Evolutionary conservation across 2,888 invertebrate species (phyloP), one percentile per base, ranked within the genome.

Genomic region (Cheilosia vulpina): DNA sequence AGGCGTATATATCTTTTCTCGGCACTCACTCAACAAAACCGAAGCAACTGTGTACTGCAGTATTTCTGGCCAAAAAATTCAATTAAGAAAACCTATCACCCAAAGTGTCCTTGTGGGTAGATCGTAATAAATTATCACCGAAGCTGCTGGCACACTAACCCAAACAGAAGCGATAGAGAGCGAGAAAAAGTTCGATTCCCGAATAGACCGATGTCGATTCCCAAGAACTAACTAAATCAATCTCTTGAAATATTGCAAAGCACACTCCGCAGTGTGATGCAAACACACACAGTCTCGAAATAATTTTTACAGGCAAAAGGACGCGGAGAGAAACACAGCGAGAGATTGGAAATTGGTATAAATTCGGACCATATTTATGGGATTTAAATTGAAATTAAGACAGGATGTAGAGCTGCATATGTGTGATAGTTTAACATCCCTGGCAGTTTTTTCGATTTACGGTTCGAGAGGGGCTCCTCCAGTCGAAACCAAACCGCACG

Each of bases 101-200:
- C 69, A 38, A 80, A 80, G 75, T 84, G 75, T 84, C 84, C 75
- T 84, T 80, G 75, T 52, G 80, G 84, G 75, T 68, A 60, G 80
- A 75, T 75, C 45, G 84, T 63, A 80, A 85, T 85, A 80, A 80
- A 80, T 85, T 85, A 80, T 71, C 66, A 19, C 47, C 71, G 53
- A 41, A 21, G 58, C 58, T 57, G 47, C 58, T 21, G 38, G 11
- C 58, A 15, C 24, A 31, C 21, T 17, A 27, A 52, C 60, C 50
- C 17, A 34, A 55, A n/a, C n/a, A 19, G 7, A 1, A 24, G 27
- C 27, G 27, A 55, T 6, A 15, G 27, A 79, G 27, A 79, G 24
- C 11, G 50, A 43, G 53, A 60, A 19, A 24, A n/a, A 50, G 41
- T 62, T 71, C 60, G 52, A 72, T 38, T 72, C 38, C 9, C 11